Base-by-base conservation (phyloP, 2,797 vertebrate species). In the Pseudomugil gertrudae region DNA sequence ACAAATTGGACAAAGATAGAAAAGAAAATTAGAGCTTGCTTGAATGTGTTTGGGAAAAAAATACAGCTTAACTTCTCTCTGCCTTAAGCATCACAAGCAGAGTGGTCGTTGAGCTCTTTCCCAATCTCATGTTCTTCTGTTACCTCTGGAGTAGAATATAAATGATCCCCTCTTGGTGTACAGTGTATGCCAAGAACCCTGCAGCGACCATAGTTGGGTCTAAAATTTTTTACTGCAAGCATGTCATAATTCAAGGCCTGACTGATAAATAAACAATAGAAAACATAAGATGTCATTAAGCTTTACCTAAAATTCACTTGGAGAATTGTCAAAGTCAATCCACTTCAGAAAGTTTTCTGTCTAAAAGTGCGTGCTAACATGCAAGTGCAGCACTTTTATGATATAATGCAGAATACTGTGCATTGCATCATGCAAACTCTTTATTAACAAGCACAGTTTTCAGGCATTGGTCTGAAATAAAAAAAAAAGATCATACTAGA, bases 121-220 rank as follows among this genome's bases (percentile, higher is more conserved):
- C 91, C 92, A 92, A 92, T 92, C 92, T 92, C 92, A 90, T 92
- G 90, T 93, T 93, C 91, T 88, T 90, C 91, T 92, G 87, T 94
- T 92, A 93, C 92, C 92, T 93, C 92, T 92, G 90, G 92, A 93
- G 91, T 87, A 89, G 92, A 94, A 94, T 94, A 93, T 93, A 92
- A 92, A 94, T 93, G 92, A 94, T 91, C 91, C 87, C 89, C 87
- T 90, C 89, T 89, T 84, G 80, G 86, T 85, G 87, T 90, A 91
- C 86, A 90, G 84, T 89, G 89, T 83, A 90, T 90, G 91, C 92
- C 92, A 92, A 91, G 86, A 88, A 87, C 88, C 91, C 92, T 85
- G 87, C 85, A 92, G 93, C 90, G 67, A 87, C 87, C 84, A 72
- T 76, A 82, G 90, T 92, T 90, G 90, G 78, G 89, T 91, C 91